Percentiles rank a stretch among this genome's conserved stretches.
These are phyloP conservation scores for Albula goreensis DNA, from an alignment of 2,113 vertebrate species.

Conservation along the genomic window DNA sequence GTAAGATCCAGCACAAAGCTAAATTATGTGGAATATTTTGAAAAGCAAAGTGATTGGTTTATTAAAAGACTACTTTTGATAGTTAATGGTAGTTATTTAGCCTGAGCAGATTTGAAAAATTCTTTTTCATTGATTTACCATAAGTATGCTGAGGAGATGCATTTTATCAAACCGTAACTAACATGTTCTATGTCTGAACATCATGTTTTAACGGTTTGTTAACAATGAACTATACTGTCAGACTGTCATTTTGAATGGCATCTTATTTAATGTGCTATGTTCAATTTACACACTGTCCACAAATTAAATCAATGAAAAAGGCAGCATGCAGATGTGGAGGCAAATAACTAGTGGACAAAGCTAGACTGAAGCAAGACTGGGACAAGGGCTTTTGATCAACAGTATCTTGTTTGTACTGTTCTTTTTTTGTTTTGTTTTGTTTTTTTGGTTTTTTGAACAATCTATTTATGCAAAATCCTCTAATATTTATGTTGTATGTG, in stretches of 20 bases:
- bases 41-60: constrained; percentile 24
- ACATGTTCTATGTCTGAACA: constrained; percentile 23
- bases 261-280: constrained; percentile 23
- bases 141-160: constrained; percentile 10
- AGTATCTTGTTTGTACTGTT: constrained; percentile 34
- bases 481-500: constrained; percentile 54
- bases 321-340: constrained; percentile 13
- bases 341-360: constrained; percentile 7
- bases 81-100: constrained; percentile 11
- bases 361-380: constrained; percentile 29
- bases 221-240: constrained; percentile 24
- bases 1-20: constrained; percentile 7
- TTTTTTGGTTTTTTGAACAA: neutral
- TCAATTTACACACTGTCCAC: constrained; percentile 9
- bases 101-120: constrained; percentile 20
- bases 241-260: constrained; percentile 19
- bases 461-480: constrained; percentile 57
- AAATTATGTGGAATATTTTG: constrained; percentile 14
- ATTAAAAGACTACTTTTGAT: constrained; percentile 17
- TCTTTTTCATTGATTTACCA: constrained; percentile 39
- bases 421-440: constrained; percentile 31
- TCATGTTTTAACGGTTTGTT: constrained; percentile 33
- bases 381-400: constrained; percentile 53
- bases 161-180: constrained; percentile 30
- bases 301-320: constrained; percentile 16